These are phyloP conservation scores for Drosophila pseudotakahashii DNA, from an alignment of 2,888 invertebrate genomes.

Conservation along the genomic window DNA sequence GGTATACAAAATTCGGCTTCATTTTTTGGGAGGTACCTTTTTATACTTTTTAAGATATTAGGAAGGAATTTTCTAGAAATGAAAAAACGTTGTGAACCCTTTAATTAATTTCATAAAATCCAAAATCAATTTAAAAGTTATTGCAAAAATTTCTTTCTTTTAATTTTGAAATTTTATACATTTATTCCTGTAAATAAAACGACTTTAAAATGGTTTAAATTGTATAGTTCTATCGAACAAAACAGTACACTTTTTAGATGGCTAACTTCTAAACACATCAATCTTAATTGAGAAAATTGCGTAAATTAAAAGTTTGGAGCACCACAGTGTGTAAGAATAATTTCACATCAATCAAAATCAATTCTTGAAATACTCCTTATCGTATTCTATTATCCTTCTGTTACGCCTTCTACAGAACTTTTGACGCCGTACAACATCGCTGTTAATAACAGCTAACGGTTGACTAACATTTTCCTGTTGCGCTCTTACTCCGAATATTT, in stretches of 20 bases:
- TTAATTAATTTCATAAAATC: no score
- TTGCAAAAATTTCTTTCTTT: no score
- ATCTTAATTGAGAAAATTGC: neutral
- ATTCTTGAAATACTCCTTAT: neutral
- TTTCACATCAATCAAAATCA: constrained; percentile 11
- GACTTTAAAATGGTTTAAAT: neutral
- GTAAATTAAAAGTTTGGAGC: neutral
- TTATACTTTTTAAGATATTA: neutral
- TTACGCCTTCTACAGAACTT: neutral
- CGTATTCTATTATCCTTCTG: neutral
- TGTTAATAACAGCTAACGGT: neutral
- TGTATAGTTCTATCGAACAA: neutral
- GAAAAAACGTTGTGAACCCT: neutral
- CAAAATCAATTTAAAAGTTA: no score
- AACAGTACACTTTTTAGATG: no score
- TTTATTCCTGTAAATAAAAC: no score
- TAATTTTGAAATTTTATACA: no score
- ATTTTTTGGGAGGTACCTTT: neutral
- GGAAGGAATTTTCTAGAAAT: neutral
- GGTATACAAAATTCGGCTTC: no score
- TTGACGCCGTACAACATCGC: neutral
- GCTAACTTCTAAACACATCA: neutral
- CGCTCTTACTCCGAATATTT: constrained; percentile 52
- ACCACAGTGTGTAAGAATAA: neutral
- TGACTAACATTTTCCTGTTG: constrained; percentile 35